A percentile compares a stretch with the other conserved stretches of the same genome.
These are phyloP conservation scores for Microcebus jonahi DNA, from an alignment of 2,113 vertebrate genomes.

Conservation along the genomic window DNA sequence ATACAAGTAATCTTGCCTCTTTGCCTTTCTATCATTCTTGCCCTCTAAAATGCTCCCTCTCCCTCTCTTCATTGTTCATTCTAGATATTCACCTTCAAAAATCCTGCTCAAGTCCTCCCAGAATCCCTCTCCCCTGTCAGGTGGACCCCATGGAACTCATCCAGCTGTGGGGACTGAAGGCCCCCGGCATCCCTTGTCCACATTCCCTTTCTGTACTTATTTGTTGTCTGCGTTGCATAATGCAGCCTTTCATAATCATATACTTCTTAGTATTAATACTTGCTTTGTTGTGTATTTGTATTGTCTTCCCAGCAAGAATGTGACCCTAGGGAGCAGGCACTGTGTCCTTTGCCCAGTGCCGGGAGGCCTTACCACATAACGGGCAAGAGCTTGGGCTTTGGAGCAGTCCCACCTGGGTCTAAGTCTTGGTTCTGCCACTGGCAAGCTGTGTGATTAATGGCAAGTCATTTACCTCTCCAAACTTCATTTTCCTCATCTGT, in stretches of 20 bases:
- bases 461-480: neutral
- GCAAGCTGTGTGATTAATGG: neutral
- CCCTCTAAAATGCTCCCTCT: neutral
- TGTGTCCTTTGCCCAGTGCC: neutral
- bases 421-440: neutral
- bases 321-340: neutral
- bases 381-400: neutral
- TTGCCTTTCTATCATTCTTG: constrained; percentile 10
- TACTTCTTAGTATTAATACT: neutral
- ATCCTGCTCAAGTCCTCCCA: neutral
- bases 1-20: neutral
- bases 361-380: neutral
- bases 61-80: neutral
- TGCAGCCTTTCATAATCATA: neutral
- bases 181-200: neutral
- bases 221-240: neutral
- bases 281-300: constrained; percentile 12
- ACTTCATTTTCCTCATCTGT: constrained; percentile 39
- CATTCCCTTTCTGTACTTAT: neutral
- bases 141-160: neutral
- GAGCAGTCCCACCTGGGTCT: neutral
- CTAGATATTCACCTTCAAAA: constrained; percentile 39
- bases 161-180: neutral
- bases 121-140: neutral
- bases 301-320: neutral